phyloP scores from a whole-genome alignment of 2,888 invertebrate genomes.

The Pollenia angustigena region DNA sequence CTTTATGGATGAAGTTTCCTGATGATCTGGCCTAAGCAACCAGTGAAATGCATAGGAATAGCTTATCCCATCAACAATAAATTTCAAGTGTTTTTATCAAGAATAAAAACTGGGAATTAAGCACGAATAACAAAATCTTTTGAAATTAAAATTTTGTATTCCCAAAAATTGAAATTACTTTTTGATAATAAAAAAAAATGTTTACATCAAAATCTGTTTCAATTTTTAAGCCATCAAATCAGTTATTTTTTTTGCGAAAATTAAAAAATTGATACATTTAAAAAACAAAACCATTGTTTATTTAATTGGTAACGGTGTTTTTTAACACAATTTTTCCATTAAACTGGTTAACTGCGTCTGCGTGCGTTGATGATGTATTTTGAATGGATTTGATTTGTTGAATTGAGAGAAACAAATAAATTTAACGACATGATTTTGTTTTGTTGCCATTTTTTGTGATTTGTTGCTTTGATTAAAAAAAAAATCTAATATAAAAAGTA shows the following conservation, averaged over 20 bases:
- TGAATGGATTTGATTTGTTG: conserved; percentile 3
- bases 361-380: not conserved
- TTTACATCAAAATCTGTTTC: not conserved
- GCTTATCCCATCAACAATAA: no score
- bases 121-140: no score
- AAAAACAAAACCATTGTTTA: not conserved
- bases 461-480: conserved; percentile 9
- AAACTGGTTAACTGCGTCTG: conserved; percentile 8
- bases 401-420: not conserved
- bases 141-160: no score
- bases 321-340: not conserved
- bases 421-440: conserved; percentile 26
- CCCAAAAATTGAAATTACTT: no score
- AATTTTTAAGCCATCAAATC: not conserved
- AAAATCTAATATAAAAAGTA: conserved; percentile 16
- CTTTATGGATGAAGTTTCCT: no score
- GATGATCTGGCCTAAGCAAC: no score
- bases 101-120: no score
- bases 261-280: no score
- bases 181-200: not conserved
- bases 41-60: no score
- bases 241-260: not conserved
- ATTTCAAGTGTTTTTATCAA: no score
- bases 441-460: not conserved
- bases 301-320: not conserved